Conservation (phyloP, 2,888 invertebrate genomes). For the Athalia circularis region DNA sequence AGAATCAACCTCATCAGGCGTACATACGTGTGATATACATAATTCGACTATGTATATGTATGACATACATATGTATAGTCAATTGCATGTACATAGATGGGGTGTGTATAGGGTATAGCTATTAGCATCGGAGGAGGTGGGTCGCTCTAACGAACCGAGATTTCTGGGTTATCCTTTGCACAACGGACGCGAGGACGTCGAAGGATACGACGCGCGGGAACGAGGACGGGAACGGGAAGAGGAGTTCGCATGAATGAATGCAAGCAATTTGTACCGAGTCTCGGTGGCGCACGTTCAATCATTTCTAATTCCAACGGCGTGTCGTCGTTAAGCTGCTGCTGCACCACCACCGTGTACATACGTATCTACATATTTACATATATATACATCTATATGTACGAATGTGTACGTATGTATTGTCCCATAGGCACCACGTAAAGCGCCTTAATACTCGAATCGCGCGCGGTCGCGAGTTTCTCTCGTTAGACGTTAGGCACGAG, state of each 20-base stretch:
- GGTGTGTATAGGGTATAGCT: too few species aligned
- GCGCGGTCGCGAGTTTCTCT: constrained; percentile 16
- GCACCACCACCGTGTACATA: neutral
- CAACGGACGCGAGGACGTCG: too few species aligned
- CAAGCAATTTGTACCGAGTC: constrained; percentile 41
- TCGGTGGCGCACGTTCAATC: constrained; percentile 35
- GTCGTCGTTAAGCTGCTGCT: constrained; percentile 31
- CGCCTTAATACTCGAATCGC: neutral
- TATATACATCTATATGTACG: too few species aligned
- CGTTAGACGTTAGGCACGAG: constrained; percentile 7
- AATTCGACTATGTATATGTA: too few species aligned
- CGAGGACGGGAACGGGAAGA: too few species aligned
- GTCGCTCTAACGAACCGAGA: constrained; percentile 42
- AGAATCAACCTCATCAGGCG: too few species aligned
- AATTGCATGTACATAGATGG: too few species aligned
- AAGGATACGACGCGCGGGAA: too few species aligned
- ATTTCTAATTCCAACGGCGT: constrained; percentile 21
- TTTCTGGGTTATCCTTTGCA: constrained; percentile 38
- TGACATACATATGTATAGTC: too few species aligned
- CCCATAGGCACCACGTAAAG: too few species aligned
- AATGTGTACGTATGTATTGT: neutral
- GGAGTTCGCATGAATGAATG: constrained; percentile 43
- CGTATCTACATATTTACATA: too few species aligned
- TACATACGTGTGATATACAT: too few species aligned
- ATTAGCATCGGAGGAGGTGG: neutral